phyloP scores from a whole-genome alignment of 1,140 invertebrate genomes.

The Neodiprion fabricii region DNA sequence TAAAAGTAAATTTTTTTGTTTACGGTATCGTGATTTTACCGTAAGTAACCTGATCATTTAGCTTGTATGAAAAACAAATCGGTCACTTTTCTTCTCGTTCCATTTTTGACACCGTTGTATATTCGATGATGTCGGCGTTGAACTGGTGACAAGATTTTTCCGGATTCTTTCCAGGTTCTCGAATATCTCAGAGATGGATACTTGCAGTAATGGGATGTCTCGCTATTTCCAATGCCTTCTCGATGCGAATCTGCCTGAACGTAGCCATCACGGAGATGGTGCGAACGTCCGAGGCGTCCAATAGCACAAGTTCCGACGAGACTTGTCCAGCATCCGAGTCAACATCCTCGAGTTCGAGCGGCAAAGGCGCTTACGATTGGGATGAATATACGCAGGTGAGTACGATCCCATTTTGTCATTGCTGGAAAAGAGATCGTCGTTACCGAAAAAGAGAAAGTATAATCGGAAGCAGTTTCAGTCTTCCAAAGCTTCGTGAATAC shows the following conservation, averaged over 20 bases:
- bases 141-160: too few relatives aligned
- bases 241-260: constrained; percentile 86
- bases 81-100: too few relatives aligned
- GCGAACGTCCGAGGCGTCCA: constrained; percentile 49
- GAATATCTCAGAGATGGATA: constrained; percentile 25
- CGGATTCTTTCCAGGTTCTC: constrained; percentile 5
- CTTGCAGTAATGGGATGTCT: constrained; percentile 68
- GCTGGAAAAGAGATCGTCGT: too few relatives aligned
- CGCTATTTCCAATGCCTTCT: constrained; percentile 79
- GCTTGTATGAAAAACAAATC: too few relatives aligned
- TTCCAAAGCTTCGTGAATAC: constrained; percentile 33
- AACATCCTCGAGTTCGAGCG: background rate
- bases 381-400: constrained; percentile 64
- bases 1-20: too few relatives aligned
- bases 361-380: constrained; percentile 65
- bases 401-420: background rate
- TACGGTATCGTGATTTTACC: too few relatives aligned
- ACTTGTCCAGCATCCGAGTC: constrained; percentile 54
- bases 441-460: constrained; percentile 33
- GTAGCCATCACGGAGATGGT: constrained; percentile 90
- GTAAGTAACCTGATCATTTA: too few relatives aligned
- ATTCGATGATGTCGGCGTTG: too few relatives aligned
- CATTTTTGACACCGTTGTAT: too few relatives aligned
- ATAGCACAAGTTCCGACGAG: constrained; percentile 56
- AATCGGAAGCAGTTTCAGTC: constrained; percentile 51